Evolutionary conservation across 53 echinoderm and acorn worm species (phyloP), one percentile per base, ranked within the genome.

Genomic region (Astropecten irregularis): DNA sequence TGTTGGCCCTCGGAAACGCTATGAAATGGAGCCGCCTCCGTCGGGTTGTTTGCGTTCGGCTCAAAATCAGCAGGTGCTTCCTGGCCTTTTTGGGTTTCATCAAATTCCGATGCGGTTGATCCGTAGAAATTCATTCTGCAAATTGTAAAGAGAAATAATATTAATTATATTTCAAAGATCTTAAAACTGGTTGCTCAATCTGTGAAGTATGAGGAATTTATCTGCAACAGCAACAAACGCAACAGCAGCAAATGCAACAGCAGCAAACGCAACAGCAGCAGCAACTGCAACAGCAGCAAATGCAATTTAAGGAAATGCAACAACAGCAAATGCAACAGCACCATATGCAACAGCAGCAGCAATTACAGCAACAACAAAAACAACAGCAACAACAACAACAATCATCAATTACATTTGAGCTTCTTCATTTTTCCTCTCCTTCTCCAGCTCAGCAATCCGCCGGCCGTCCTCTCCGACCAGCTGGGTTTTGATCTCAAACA

Each of bases 401-500:
- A n/a, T n/a, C n/a, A n/a, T n/a, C n/a, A n/a, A n/a, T n/a, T 62
- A 79, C 79, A 22, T 79, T 62, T 79, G 79, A 23, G 16, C 37
- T 11, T 55, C 51, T 0, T 70, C 48, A 21, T 34, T 40, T 16
- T 69, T 58, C 30, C 90, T 48, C 54, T 88, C 84, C 32, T 92
- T 76, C 70, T 92, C 88, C n/a, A 85, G 33, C 14, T 79, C 62
- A 0, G 63, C 79, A 20, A 92, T 92, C 11, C 66, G 51, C 52
- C 85, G 73, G 10, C 92, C 92, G 28, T 85, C 68, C 25, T 90
- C 87, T 8, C 93, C 93, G 20, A 91, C 88, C 2, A 92, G 88
- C 54, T 90, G 82, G 14, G 95, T 92, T 34, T 92, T 83, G 54
- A 99, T 90, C 14, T 99, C 99, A 82, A 99, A 95, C 10, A 99